phyloP scores from a whole-genome alignment of 2,888 invertebrate species.

The Hypomecis atomaria region DNA sequence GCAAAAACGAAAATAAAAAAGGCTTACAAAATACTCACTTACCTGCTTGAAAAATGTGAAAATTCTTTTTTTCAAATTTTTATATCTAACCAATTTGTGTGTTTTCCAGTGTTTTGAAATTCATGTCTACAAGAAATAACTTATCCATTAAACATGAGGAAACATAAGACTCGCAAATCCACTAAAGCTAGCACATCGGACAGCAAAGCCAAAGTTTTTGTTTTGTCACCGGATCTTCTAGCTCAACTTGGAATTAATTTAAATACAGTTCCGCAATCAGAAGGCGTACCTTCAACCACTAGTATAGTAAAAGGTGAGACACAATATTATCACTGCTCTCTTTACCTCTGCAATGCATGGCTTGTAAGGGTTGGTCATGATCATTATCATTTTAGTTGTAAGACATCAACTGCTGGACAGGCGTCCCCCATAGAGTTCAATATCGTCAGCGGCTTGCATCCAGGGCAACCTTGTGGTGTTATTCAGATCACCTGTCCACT shows the following conservation, averaged over 20 bases:
- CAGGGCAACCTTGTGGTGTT: no score
- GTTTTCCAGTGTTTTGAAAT: conserved; percentile 8
- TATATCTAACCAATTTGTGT: background rate
- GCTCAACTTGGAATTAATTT: conserved; percentile 76
- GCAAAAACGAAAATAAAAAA: background rate
- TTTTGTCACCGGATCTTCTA: conserved; percentile 74
- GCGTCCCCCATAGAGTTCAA: no score
- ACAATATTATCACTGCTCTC: background rate
- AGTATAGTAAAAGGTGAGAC: conserved; percentile 16
- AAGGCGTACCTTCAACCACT: conserved; percentile 32
- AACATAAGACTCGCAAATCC: conserved; percentile 44
- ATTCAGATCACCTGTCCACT: no score
- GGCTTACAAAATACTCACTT: no score
- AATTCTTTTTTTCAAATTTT: background rate
- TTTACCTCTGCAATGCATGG: background rate
- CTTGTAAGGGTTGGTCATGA: no score
- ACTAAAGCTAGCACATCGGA: conserved; percentile 42
- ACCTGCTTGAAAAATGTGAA: background rate
- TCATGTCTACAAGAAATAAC: background rate
- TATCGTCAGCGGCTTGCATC: no score
- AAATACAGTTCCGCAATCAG: conserved; percentile 46
- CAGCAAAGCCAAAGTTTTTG: conserved; percentile 63
- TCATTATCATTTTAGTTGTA: no score
- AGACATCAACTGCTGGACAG: no score
- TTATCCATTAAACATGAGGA: conserved; percentile 38